Evolutionary conservation across 2,113 vertebrate species (phyloP).

Genomic region (Gallinago media): DNA sequence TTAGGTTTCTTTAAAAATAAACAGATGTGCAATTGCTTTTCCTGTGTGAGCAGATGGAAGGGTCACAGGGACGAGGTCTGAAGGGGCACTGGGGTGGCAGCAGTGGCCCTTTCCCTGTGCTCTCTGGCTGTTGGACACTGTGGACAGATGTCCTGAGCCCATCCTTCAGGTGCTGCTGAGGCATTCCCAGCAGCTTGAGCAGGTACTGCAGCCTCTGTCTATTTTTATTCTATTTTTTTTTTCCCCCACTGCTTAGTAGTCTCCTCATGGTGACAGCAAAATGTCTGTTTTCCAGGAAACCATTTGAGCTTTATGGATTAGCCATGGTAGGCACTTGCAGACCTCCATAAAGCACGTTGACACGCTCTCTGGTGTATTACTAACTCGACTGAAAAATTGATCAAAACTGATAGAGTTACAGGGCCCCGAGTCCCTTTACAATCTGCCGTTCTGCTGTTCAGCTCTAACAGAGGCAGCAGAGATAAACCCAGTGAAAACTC

Average conservation of each 20-base stretch:
- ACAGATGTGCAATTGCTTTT: neutral
- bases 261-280: conserved; percentile 41
- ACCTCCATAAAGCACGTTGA: conserved; percentile 39
- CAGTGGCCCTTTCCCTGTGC: fast-evolving
- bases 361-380: conserved; percentile 22
- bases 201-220: neutral
- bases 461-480: neutral
- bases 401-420: conserved; percentile 61
- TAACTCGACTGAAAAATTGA: conserved; percentile 54
- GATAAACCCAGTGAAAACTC: neutral
- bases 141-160: neutral
- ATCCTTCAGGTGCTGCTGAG: neutral
- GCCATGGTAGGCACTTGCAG: conserved; percentile 28
- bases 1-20: neutral
- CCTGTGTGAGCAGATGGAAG: neutral
- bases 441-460: neutral
- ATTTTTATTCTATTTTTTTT: neutral
- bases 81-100: fast-evolving
- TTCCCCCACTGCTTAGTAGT: neutral
- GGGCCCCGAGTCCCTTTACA: conserved; percentile 35
- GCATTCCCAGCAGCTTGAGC: neutral
- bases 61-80: neutral
- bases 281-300: conserved; percentile 56
- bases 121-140: neutral
- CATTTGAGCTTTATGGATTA: conserved; percentile 59